Conservation (phyloP, 35 echinoderm and acorn worm species). For the Lytechinus pictus region DNA sequence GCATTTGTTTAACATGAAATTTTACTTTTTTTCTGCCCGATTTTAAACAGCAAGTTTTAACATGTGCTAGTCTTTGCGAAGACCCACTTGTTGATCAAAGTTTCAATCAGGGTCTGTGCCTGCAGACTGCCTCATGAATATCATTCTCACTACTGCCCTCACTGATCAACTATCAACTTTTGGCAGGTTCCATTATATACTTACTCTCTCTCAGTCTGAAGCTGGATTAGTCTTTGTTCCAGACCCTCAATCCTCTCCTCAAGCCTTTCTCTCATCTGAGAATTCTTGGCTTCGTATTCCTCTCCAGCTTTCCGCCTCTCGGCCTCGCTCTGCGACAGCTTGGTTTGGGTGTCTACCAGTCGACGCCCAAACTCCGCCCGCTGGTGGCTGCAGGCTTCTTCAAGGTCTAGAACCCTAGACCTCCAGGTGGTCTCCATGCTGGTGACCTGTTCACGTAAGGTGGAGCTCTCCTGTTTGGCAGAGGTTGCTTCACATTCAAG, state of each 20-base stretch:
- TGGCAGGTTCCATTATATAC: neutral
- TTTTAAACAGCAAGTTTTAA: too few species aligned
- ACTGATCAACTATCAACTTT: too few species aligned
- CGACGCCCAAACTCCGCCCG: constrained; percentile 64
- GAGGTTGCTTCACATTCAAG: constrained; percentile 30
- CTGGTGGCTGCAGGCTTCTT: constrained; percentile 45
- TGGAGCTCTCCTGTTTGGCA: constrained; percentile 27
- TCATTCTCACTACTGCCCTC: too few species aligned
- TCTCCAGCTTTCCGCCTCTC: neutral
- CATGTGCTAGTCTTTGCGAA: too few species aligned
- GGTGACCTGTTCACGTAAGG: neutral
- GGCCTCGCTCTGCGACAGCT: constrained; percentile 49
- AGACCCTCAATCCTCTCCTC: constrained; percentile 51
- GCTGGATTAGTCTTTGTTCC: constrained; percentile 30
- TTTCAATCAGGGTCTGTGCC: too few species aligned
- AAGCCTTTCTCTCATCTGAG: constrained; percentile 10
- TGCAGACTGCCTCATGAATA: too few species aligned
- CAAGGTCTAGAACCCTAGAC: constrained; percentile 15
- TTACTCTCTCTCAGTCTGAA: constrained; percentile 41
- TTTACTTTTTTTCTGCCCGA: too few species aligned
- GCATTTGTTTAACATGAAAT: too few species aligned
- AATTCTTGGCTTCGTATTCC: constrained; percentile 22
- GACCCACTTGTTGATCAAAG: too few species aligned
- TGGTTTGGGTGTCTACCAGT: constrained; percentile 66
- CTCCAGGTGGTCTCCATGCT: neutral